Conservation (phyloP, 1,140 invertebrate genomes). For the Procambarus clarkii region DNA sequence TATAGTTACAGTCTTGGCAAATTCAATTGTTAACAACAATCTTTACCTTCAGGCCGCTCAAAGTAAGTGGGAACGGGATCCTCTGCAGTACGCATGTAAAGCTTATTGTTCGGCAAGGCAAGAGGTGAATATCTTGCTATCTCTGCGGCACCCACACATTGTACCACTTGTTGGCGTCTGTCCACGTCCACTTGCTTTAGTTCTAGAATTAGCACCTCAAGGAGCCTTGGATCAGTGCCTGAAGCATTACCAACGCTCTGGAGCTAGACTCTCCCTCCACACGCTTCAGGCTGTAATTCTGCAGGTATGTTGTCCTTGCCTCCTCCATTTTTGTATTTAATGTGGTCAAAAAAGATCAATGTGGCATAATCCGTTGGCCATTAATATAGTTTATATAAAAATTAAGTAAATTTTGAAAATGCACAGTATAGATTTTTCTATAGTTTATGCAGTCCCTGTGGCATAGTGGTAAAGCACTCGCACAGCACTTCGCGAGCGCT, state of each 20-base stretch:
- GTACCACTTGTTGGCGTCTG: constrained; percentile 93
- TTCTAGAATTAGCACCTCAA: constrained; percentile 92
- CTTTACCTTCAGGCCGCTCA: constrained; percentile 81
- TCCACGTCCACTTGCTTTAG: constrained; percentile 90
- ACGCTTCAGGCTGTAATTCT: constrained; percentile 90
- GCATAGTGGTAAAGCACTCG: too few relatives aligned
- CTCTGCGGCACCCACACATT: constrained; percentile 92
- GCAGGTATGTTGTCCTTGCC: constrained; percentile 80
- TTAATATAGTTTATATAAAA: background rate
- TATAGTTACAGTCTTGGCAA: background rate
- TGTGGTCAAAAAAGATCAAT: background rate
- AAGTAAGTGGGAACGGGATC: constrained; percentile 93
- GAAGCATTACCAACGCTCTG: constrained; percentile 88
- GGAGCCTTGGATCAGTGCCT: constrained; percentile 91
- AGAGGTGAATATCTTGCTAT: constrained; percentile 92
- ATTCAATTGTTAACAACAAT: background rate
- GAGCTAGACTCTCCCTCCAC: constrained; percentile 86
- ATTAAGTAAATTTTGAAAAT: background rate
- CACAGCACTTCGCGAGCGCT: too few relatives aligned
- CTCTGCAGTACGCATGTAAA: constrained; percentile 92
- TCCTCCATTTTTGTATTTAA: background rate
- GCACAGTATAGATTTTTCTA: background rate
- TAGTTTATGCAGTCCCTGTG: background rate
- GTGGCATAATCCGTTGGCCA: background rate
- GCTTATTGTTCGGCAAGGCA: constrained; percentile 96